Base-by-base conservation (phyloP, 2,888 invertebrate species). In the Troides oblongomaculatus region DNA sequence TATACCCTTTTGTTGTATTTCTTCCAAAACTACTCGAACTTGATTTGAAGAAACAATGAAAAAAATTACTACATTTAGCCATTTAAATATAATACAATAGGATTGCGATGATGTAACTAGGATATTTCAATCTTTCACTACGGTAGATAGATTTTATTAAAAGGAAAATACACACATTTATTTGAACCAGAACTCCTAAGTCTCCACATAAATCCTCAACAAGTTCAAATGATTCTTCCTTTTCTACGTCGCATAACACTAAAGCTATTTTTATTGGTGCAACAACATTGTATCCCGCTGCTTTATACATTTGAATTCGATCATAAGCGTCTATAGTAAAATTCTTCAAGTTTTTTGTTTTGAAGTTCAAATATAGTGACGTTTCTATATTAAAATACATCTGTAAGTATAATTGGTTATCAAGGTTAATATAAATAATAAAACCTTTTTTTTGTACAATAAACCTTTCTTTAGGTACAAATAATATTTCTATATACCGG, bases 1-100 rank as follows among this genome's bases (percentile, higher is more conserved):
- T 66, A 4, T 70, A 70, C 66, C 70, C 70, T 53, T 70, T 70
- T 64, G 36, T 70, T 43, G 70, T 70, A 6, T 58, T 46, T 12
- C 53, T 46, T 23, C 66, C 70, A 14, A 23, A 63, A n/a, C 59
- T 59, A 23, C 36, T 62, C 3, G 63, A 66, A 25, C 30, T 30
- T 25, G 62, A 67, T 62, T 2, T 10, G n/a, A 23, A 50, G 50
- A 18, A 17, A 30, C 30, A 23, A 8, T n/a, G 1, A 43, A 0
- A 62, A n/a, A 21, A 43, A 43, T 62, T 12, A 12, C 12, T 21
- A 18, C 18, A 36, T 18, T 18, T 60, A 30, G 25, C n/a, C 6
- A 8, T 36, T 18, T 17, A 59, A 59, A 23, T 30, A 30, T 6
- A 59, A 39, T 14, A 46, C 46, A 46, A 12, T 14, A 46, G 3